Base-by-base conservation (phyloP, 2,888 invertebrate genomes). In the Sminthurides aquaticus region DNA sequence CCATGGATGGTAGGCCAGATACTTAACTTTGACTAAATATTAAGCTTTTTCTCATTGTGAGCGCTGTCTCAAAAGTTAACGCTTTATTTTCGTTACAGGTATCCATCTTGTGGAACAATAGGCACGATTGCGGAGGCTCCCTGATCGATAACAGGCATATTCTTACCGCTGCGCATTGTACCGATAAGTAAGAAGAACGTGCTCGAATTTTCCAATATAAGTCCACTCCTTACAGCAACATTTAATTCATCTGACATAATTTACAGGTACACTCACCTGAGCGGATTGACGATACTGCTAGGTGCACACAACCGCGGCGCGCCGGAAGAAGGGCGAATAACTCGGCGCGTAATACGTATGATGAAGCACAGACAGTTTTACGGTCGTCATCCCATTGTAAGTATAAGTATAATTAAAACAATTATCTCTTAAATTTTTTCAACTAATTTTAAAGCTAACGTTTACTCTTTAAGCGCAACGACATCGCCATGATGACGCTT, bases 101-200 rank as follows among this genome's bases (percentile, higher is more conserved):
- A 1, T 91, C 87, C 1, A 80, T 92, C 27, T 90, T 91, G 78
- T 90, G 89, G 77, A 85, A 84, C 2, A 89, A 89, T 22, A 83
- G 90, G 29, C 91, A 91, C 78, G 91, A 91, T 79, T 92, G 91
- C 77, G 92, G 92, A 1, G 91, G 91, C 15, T 90, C 91, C 0
- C 81, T 91, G 54, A 88, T 91, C 67, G 90, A 91, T 75, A 84
- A 85, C 70, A 79, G 77, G 60, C 91, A 91, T 76, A 86, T 91
- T 60, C 80, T 91, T 18, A 87, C 91, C 1, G 91, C 91, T 2
- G 91, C 92, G 1, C 91, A 92, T 80, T 92, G 92, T 77, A 89
- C 92, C 26, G 90, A 90, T 34, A 88, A 90, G 91, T 91, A 81
- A 84, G 86, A 79, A 65, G 25, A 43, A 26, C 43, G 22, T 57